Evolutionary conservation across 2,113 vertebrate genomes (phyloP).

Genomic region (Coryphaenoides rupestris): DNA sequence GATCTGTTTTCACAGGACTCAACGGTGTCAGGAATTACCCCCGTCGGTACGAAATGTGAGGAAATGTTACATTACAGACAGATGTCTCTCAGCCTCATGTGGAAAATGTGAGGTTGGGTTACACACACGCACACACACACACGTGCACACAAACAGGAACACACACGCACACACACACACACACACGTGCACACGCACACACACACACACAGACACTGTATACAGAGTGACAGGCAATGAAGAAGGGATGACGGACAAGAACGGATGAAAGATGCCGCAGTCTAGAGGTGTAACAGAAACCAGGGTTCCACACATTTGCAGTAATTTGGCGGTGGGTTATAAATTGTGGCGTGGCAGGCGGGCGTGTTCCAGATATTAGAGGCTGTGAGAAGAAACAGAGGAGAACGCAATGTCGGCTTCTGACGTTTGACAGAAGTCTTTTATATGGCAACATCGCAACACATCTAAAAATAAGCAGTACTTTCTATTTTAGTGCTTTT

Average conservation of each 20-base stretch:
- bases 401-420: background rate
- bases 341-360: background rate
- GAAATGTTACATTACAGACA: slow-evolving; percentile 81
- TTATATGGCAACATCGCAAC: slow-evolving; percentile 7
- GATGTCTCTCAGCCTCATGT: slow-evolving; percentile 71
- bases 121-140: slow-evolving; percentile 19
- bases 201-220: slow-evolving; percentile 41
- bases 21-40: slow-evolving; percentile 70
- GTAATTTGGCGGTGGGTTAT: slow-evolving; percentile 17
- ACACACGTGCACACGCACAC: slow-evolving; percentile 37
- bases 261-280: slow-evolving; percentile 12
- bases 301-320: slow-evolving; percentile 18
- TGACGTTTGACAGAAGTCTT: slow-evolving; percentile 7
- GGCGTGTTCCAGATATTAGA: slow-evolving; percentile 15
- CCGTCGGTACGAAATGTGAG: slow-evolving; percentile 73
- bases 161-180: no score
- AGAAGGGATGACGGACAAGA: slow-evolving; percentile 16
- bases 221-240: slow-evolving; percentile 42
- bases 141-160: no score
- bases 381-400: no score
- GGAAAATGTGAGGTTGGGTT: slow-evolving; percentile 64
- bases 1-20: slow-evolving; percentile 70
- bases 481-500: no score
- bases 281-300: slow-evolving; percentile 29
- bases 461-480: slow-evolving; percentile 1